Evolutionary conservation across 2,113 vertebrate genomes (phyloP), one percentile per base, ranked within the genome.

Genomic region (Nothoprocta pentlandii): DNA sequence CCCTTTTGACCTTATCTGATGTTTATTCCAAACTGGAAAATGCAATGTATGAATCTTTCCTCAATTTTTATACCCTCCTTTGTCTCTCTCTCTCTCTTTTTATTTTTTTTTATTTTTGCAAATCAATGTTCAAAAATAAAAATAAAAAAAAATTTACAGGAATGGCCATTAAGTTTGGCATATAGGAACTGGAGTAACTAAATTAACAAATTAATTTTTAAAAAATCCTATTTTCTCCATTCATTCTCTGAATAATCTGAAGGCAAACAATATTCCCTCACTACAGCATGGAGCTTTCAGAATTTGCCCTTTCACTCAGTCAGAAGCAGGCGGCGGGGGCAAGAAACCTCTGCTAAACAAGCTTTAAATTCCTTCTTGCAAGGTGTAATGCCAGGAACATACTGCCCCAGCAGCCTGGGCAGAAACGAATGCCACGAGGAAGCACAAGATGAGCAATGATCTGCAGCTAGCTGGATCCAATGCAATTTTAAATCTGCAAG

Each of bases 11-110:
- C 78, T 69, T 89, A 61, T 90, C 56, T 78, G 93, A 92, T 89
- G 73, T 96, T 94, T 95, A 93, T 86, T 66, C 68, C 62, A 84
- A 51, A 71, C 69, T 84, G 34, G 61, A 94, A 95, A 91, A 83
- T 41, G 67, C 6, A 30, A 58, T 28, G n/a, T 46, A 20, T 69
- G 47, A 87, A 61, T 81, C 3, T 84, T 84, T 81, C 67, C 49
- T 83, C 39, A 68, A 39, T 77, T 80, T 89, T 71, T 56, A 22
- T 80, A 69, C 39, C 78, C 16, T 44, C 3, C 6, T 92, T 68
- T 83, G 32, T 26, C 44, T 56, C 49, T 49, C 19, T 47, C 39
- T 80, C 16, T 44, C 4, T 8, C 90, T 68, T 83, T 32, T 26
- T 41, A 51, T 28, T 16, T 36, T 75, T 80, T 17, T 41, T n/a